Evolutionary conservation across 2,888 invertebrate genomes (phyloP).

Genomic region (Clanis bilineata): DNA sequence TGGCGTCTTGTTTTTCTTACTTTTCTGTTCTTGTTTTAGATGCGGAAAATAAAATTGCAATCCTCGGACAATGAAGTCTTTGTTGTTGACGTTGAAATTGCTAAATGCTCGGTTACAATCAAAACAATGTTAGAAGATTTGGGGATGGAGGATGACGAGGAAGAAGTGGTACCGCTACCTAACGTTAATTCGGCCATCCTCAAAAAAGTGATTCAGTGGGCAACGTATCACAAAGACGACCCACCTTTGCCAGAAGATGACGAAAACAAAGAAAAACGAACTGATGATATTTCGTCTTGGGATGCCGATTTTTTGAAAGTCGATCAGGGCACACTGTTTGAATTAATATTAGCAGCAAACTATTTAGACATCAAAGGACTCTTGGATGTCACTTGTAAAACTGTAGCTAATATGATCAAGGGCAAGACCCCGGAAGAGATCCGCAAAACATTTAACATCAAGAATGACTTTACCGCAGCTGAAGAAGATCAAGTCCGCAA

Average conservation of each 20-base stretch:
- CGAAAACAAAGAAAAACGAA: constrained; percentile 98
- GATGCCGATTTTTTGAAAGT: constrained; percentile 99
- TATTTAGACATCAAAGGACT: constrained; percentile 98
- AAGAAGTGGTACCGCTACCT: constrained; percentile 97
- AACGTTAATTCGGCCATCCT: constrained; percentile 99
- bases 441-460: constrained; percentile 97
- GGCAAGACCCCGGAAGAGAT: constrained; percentile 99
- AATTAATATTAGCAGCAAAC: constrained; percentile 97
- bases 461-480: constrained; percentile 96
- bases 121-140: constrained; percentile 99
- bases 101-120: constrained; percentile 98
- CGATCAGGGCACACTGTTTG: constrained; percentile 97
- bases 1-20: constrained; percentile 36
- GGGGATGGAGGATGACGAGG: constrained; percentile 95
- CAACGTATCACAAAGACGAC: constrained; percentile 97
- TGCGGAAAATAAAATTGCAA: constrained; percentile 97
- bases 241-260: constrained; percentile 98
- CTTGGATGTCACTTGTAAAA: constrained; percentile 98
- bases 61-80: constrained; percentile 98
- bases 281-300: constrained; percentile 99
- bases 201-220: constrained; percentile 96
- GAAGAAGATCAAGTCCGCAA: constrained; percentile 99
- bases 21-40: constrained; percentile 75
- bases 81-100: constrained; percentile 97
- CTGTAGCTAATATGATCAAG: constrained; percentile 99